Base-by-base conservation (phyloP, 1,140 invertebrate genomes). In the Hyles euphorbiae region DNA sequence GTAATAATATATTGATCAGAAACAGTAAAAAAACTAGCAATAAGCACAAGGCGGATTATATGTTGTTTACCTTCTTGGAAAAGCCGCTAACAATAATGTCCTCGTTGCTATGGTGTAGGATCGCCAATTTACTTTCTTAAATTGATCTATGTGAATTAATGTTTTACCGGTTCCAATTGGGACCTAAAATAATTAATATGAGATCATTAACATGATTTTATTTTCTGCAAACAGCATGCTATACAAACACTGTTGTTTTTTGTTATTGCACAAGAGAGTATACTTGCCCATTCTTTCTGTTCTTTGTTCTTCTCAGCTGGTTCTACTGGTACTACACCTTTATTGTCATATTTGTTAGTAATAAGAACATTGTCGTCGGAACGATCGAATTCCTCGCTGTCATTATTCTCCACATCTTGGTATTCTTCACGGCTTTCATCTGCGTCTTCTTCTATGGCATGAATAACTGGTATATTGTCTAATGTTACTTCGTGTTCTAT, bases 41-140 rank as follows among this genome's bases (percentile, higher is more conserved):
- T 36, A 45, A 10, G 6, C 2, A 43, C 3, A 5, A 54, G 7
- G 3, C 5, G 40, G 36, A 32, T 44, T 5, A 54, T 5, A 49
- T 12, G 40, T n/a, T 40, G 44, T 40, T 53, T 60, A 89, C 88
- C 75, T 81, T 68, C 86, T 74, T 3, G 88, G 73, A 65, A 90
- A 90, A 22, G 76, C 69, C 8, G 87, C 87, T 57, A 87, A 53
- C 10, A 90, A 63, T 53, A 90, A 61, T n/a, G 83, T 81, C 52
- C 88, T 64, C 34, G 87, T 90, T 4, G 88, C 87, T 11, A 78
- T 70, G 0, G 87, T 86, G 47, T 89, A 88, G 6, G 87, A 88
- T 61, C 72, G 81, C 88, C 88, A 89, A 57, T 89, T 87, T 0
- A 89, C 77, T 71, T 84, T 85, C 34, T 65, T 74, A 60, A 69